phyloP scores from a whole-genome alignment of 1,140 invertebrate genomes.

The Halesus radiatus region DNA sequence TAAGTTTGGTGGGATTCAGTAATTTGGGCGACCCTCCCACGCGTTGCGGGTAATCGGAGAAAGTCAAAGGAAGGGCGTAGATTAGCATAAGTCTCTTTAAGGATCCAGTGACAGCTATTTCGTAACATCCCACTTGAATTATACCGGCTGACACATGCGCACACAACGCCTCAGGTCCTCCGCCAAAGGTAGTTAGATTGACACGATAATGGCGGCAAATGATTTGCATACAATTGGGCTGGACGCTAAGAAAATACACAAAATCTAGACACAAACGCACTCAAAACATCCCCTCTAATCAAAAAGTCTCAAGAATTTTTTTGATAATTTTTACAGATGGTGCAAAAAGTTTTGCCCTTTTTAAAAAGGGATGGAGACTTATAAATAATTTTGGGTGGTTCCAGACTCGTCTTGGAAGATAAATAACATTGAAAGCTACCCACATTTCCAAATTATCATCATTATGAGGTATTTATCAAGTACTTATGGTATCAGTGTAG shows the following conservation, averaged over 20 bases:
- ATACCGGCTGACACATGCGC: background rate
- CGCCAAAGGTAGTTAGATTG: conserved; percentile 17
- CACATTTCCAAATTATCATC: conserved; percentile 8
- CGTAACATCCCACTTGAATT: conserved; percentile 27
- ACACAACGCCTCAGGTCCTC: conserved; percentile 2
- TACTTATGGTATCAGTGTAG: background rate
- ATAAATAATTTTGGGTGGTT: background rate
- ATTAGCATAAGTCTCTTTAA: conserved; percentile 11
- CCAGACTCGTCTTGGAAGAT: background rate
- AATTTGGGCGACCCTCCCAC: background rate
- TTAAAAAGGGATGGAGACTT: too few relatives aligned
- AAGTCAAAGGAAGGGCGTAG: conserved; percentile 23
- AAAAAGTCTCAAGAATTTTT: too few relatives aligned
- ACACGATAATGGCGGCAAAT: conserved; percentile 22
- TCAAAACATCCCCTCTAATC: background rate
- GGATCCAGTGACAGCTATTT: conserved; percentile 30
- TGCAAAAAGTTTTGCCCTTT: too few relatives aligned
- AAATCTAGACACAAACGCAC: background rate
- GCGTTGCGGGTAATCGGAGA: background rate
- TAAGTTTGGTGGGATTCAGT: too few relatives aligned
- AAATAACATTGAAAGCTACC: background rate
- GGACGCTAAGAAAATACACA: background rate
- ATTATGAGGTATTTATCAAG: conserved; percentile 24
- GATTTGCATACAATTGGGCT: conserved; percentile 35
- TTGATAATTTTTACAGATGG: too few relatives aligned